Conservation (phyloP, 2,113 vertebrate species). For the Aepyceros melampus region DNA sequence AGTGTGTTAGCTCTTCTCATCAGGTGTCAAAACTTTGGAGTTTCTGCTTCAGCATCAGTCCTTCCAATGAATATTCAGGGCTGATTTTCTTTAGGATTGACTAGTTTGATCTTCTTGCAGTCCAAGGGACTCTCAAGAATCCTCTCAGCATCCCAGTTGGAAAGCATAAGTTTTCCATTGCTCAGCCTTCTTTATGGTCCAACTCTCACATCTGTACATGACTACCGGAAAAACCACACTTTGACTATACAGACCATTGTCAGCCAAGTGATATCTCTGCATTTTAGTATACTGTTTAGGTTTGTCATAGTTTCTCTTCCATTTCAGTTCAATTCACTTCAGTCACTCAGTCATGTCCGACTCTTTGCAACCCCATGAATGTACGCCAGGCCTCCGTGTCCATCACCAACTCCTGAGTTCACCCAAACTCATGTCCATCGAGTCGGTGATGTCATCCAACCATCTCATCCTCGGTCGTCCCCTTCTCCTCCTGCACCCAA, state of each 20-base stretch:
- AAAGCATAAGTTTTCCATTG: background rate
- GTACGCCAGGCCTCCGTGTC: background rate
- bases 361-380: background rate
- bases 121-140: background rate
- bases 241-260: background rate
- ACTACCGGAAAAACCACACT: background rate
- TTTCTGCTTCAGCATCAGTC: background rate
- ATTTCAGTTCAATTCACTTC: background rate
- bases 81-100: background rate
- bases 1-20: background rate
- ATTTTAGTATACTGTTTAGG: background rate
- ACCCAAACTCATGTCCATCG: background rate
- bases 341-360: background rate
- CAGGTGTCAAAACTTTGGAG: background rate
- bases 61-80: background rate
- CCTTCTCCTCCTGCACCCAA: background rate
- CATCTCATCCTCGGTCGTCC: background rate
- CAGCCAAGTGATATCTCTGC: background rate
- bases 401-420: background rate
- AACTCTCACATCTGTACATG: background rate
- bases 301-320: background rate
- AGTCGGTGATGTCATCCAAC: background rate
- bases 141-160: background rate
- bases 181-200: background rate
- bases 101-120: background rate